phyloP scores from a whole-genome alignment of 1,140 invertebrate genomes.

The Zaprionus lachaisei region DNA sequence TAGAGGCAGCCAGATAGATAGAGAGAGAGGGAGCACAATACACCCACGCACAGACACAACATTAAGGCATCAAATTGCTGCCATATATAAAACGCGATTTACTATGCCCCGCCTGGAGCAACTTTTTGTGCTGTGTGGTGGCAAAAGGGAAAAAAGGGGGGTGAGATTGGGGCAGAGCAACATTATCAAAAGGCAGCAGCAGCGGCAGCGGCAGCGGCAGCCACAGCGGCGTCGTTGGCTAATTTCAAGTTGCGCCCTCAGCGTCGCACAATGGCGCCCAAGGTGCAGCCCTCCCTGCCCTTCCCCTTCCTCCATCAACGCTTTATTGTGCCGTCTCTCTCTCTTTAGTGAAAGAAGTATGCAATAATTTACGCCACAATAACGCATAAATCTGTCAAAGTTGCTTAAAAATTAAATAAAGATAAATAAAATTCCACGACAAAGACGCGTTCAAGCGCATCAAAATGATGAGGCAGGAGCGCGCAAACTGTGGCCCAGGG shows the following conservation, averaged over 20 bases:
- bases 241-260: slow-evolving; percentile 63
- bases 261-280: slow-evolving; percentile 22
- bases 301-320: neutral
- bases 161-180: neutral
- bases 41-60: slow-evolving; percentile 16
- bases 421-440: slow-evolving; percentile 70
- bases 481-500: neutral
- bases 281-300: neutral
- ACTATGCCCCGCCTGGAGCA: slow-evolving; percentile 10
- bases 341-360: slow-evolving; percentile 41
- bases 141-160: neutral
- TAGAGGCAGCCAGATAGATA: neutral
- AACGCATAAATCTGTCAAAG: slow-evolving; percentile 76
- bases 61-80: slow-evolving; percentile 59
- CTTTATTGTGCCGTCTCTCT: neutral
- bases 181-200: slow-evolving; percentile 27
- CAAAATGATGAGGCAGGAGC: slow-evolving; percentile 34
- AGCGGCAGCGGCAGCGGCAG: neutral
- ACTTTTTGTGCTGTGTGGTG: slow-evolving; percentile 3
- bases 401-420: slow-evolving; percentile 77
- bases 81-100: slow-evolving; percentile 65
- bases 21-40: neutral
- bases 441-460: slow-evolving; percentile 62
- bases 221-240: slow-evolving; percentile 35
- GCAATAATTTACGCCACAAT: slow-evolving; percentile 73